phyloP scores from a whole-genome alignment of 2,888 invertebrate species.

The Cantharis flavilabris region DNA sequence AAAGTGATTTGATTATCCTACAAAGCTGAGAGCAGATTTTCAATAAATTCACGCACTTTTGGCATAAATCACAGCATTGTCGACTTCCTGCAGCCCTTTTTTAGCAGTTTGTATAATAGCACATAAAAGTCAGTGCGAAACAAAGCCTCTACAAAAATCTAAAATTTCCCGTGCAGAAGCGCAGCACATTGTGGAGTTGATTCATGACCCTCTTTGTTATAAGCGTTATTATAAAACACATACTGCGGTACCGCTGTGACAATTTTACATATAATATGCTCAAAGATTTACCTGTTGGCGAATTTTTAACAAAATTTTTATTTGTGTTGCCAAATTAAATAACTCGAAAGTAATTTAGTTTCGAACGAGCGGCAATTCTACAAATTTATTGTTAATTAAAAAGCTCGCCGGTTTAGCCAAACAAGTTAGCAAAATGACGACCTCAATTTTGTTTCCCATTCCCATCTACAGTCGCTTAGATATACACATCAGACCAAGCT shows the following conservation, averaged over 20 bases:
- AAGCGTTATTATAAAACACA: constrained; percentile 36
- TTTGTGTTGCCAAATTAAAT: constrained; percentile 16
- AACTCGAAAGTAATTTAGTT: constrained; percentile 7
- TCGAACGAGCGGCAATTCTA: background rate
- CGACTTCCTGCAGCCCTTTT: constrained; percentile 30
- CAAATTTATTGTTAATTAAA: background rate
- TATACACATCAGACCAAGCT: background rate
- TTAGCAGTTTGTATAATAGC: constrained; percentile 36
- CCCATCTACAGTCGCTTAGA: background rate
- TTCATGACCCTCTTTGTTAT: constrained; percentile 39
- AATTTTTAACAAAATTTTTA: constrained; percentile 7
- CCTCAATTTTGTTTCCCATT: background rate
- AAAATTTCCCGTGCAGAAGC: constrained; percentile 38
- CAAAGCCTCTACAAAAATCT: constrained; percentile 39
- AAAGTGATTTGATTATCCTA: background rate
- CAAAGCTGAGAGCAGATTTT: constrained; percentile 18
- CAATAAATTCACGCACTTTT: constrained; percentile 26
- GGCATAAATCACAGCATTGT: constrained; percentile 25
- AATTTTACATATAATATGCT: constrained; percentile 27
- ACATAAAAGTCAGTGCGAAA: constrained; percentile 38
- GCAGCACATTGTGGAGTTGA: constrained; percentile 39
- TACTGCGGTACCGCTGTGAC: constrained; percentile 27
- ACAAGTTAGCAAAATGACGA: background rate
- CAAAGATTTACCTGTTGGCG: constrained; percentile 26
- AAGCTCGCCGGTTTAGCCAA: background rate